Base-by-base conservation (phyloP, 2,113 vertebrate species). In the Microcebus griseorufus region DNA sequence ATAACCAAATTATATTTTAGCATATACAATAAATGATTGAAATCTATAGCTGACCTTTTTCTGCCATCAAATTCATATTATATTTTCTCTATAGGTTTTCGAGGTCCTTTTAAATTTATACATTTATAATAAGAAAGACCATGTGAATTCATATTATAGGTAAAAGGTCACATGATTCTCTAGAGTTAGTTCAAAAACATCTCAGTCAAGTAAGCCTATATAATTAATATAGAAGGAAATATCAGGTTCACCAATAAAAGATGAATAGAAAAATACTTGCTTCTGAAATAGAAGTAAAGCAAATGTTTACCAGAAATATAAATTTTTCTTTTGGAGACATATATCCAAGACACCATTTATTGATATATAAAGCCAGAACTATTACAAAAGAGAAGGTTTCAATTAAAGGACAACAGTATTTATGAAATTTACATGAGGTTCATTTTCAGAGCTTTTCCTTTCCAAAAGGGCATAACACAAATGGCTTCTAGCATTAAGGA, bases 361-460 rank as follows among this genome's bases (percentile, higher is more conserved):
- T 95, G 94, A 88, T 91, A 64, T n/a, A 86, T 7, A 89, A 83
- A 93, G 67, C 37, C 53, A 90, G 37, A 93, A 70, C 39, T 22
- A 60, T 72, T 90, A 65, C 9, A 88, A 23, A 94, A 23, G 8
- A 90, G 27, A 83, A 94, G 23, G 27, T 55, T 48, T 96, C 10
- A 95, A 76, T 55, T 23, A 87, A 96, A 96, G 16, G 22, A 89
- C 97, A 95, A 76, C 32, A 62, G 14, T 89, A 39, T 60, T 95
- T 91, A 62, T 73, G 32, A 55, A 89, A 55, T 89, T 69, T 76
- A 90, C 42, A 29, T 60, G 55, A 92, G 95, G 51, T 94, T 86
- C 29, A 53, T 78, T 18, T 90, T 88, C 48, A 69, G 18, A 95
- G 12, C 25, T 93, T 95, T 93, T 79, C 29, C 39, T 76, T 85